phyloP scores from a whole-genome alignment of 2,888 invertebrate species.

The Cacoxenus indagator region DNA sequence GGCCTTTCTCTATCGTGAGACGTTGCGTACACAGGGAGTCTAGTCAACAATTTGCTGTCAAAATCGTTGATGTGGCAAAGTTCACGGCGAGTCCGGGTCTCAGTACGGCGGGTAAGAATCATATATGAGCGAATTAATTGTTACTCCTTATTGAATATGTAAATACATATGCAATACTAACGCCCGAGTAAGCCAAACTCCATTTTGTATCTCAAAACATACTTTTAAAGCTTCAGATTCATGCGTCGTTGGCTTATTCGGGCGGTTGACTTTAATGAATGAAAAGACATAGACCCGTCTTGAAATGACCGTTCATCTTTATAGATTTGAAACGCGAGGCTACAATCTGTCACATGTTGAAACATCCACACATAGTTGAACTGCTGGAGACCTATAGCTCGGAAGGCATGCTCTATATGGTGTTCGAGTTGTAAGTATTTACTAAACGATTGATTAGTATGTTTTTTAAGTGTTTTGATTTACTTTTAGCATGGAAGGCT shows the following conservation, averaged over 20 bases:
- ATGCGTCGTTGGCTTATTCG: no score
- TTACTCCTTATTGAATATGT: no score
- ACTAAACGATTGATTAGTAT: background rate
- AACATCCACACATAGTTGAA: constrained; percentile 99
- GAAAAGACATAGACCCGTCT: no score
- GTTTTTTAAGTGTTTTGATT: constrained; percentile 30
- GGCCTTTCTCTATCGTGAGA: constrained; percentile 96
- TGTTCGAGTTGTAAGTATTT: constrained; percentile 96
- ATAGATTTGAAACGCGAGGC: constrained; percentile 98
- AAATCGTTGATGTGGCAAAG: constrained; percentile 97
- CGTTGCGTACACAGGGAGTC: constrained; percentile 96
- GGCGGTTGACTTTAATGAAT: no score
- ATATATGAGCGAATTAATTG: no score
- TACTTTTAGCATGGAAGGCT: constrained; percentile 91
- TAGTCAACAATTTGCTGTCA: constrained; percentile 96
- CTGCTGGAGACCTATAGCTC: constrained; percentile 98
- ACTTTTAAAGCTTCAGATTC: no score
- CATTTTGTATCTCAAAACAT: no score
- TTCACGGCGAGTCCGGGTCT: constrained; percentile 97
- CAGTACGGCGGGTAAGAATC: constrained; percentile 88
- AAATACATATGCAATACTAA: no score
- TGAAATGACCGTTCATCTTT: constrained; percentile 49
- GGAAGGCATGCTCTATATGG: constrained; percentile 99
- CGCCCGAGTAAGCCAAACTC: no score
- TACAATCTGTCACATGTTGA: constrained; percentile 98